phyloP scores from a whole-genome alignment of 2,888 invertebrate genomes.

The Acrocyrtus sp. region DNA sequence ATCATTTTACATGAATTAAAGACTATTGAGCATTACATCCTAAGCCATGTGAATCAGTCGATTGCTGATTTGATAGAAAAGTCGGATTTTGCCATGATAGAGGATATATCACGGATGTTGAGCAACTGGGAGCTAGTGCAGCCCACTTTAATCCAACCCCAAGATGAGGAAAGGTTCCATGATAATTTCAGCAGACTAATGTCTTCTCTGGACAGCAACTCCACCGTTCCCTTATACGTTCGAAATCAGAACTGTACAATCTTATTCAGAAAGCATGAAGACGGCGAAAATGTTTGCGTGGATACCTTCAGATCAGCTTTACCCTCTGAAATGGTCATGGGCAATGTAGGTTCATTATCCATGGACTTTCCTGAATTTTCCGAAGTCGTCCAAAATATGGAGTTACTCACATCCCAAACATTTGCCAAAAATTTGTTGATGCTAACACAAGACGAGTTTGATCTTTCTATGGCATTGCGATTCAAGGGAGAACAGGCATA shows the following conservation, averaged over 20 bases:
- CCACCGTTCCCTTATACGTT: background rate
- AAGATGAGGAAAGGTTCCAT: background rate
- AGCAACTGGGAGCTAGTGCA: background rate
- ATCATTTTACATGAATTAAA: background rate
- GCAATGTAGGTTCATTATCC: background rate
- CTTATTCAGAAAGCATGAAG: background rate
- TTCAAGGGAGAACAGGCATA: background rate
- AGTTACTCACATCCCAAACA: background rate
- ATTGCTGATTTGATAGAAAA: background rate
- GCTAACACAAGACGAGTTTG: background rate
- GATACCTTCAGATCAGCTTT: background rate
- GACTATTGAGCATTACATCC: background rate
- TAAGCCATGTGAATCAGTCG: background rate
- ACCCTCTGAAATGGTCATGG: background rate
- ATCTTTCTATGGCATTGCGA: background rate
- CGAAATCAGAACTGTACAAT: slow-evolving; percentile 6
- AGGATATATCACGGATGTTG: background rate
- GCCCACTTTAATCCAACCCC: background rate
- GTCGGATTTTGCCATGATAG: background rate
- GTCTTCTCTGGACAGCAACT: background rate
- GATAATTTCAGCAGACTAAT: background rate
- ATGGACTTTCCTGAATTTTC: background rate
- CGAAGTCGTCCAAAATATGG: background rate
- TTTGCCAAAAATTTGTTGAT: background rate
- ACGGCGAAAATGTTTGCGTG: background rate